phyloP scores from a whole-genome alignment of 2,113 vertebrate species.

The Cheilinus undulatus region DNA sequence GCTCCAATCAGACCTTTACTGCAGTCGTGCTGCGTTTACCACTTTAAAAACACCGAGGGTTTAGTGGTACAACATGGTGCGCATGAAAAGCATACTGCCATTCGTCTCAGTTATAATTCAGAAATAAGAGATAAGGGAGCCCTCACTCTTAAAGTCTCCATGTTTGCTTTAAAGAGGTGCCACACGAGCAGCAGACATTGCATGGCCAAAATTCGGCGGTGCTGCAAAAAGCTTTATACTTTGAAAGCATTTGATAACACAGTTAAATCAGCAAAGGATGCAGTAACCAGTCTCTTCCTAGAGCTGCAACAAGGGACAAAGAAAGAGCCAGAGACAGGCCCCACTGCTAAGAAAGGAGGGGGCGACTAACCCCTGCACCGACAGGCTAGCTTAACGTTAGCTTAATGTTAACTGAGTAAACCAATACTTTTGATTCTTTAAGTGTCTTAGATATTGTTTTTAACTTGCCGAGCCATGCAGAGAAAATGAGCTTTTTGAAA shows the following conservation, averaged over 20 bases:
- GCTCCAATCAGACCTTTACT: not conserved
- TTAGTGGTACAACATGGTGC: not conserved
- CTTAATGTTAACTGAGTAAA: not conserved
- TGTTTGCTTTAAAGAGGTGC: not conserved
- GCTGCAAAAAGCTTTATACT: not conserved
- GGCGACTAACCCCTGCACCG: slow-evolving; percentile 11
- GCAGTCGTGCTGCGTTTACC: not conserved
- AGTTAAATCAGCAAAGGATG: not conserved
- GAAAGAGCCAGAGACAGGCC: slow-evolving; percentile 43
- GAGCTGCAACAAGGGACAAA: slow-evolving; percentile 38
- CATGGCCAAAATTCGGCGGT: slow-evolving; percentile 17
- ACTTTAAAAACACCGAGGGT: not conserved
- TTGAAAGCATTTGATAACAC: not conserved
- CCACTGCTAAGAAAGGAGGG: slow-evolving; percentile 28
- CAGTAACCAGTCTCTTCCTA: not conserved
- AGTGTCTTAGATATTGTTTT: accelerated
- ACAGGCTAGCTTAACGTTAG: slow-evolving; percentile 59
- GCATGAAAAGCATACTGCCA: accelerated
- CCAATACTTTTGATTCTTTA: slow-evolving; percentile 1
- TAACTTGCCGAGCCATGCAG: accelerated
- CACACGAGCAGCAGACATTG: not conserved
- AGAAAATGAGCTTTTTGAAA: accelerated
- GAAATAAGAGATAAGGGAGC: not conserved
- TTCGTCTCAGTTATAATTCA: not conserved
- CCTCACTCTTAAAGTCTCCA: not conserved